phyloP scores from a whole-genome alignment of 2,797 vertebrate species.

The Steatocranus sp. region DNA sequence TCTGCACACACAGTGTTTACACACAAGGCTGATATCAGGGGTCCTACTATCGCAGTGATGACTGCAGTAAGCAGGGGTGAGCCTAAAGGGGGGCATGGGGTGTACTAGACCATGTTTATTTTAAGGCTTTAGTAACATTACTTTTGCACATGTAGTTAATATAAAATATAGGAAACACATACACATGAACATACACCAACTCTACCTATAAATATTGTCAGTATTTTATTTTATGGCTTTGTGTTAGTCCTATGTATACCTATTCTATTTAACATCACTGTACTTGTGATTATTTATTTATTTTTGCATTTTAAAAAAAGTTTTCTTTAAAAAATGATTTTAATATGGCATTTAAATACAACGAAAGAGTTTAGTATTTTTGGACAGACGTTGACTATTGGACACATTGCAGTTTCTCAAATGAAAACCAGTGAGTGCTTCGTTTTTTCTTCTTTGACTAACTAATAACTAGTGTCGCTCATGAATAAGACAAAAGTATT shows the following conservation, averaged over 20 bases:
- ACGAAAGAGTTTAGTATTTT: background rate
- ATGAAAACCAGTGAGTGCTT: background rate
- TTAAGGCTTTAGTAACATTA: background rate
- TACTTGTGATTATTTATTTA: background rate
- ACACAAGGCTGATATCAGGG: background rate
- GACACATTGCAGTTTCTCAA: background rate
- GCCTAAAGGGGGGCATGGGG: background rate
- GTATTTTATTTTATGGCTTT: background rate
- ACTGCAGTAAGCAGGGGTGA: background rate
- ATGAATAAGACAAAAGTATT: background rate
- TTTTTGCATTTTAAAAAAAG: rapidly evolving
- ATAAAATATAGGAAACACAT: rapidly evolving
- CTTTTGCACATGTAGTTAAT: background rate
- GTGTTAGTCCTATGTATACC: background rate
- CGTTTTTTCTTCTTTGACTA: rapidly evolving
- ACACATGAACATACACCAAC: background rate
- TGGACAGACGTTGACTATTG: background rate
- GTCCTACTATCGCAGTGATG: background rate
- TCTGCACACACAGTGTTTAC: background rate
- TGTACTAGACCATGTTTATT: rapidly evolving
- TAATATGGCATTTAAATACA: background rate
- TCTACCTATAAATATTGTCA: background rate
- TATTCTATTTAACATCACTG: background rate
- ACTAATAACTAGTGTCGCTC: background rate
- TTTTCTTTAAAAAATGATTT: background rate